These are phyloP conservation scores for Lasiurus borealis DNA, from an alignment of 2,113 vertebrate species.

Conservation along the genomic window DNA sequence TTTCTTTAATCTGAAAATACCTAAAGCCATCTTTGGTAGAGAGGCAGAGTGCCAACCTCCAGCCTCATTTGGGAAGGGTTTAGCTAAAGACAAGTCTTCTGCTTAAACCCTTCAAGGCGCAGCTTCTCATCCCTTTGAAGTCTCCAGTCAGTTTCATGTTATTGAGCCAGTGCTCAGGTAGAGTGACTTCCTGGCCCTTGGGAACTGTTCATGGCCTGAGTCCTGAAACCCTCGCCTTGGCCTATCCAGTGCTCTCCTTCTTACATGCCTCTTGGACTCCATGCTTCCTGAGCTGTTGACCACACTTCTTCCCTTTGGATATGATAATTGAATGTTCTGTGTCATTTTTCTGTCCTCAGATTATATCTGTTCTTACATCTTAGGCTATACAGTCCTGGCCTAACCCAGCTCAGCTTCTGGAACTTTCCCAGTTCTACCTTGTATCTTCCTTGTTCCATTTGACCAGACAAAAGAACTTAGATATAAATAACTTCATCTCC, in stretches of 20 bases:
- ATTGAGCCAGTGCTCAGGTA: neutral
- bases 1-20: conserved; percentile 91
- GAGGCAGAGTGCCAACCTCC: neutral
- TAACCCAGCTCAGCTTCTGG: neutral
- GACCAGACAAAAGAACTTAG: neutral
- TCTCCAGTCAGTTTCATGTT: neutral
- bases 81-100: conserved; percentile 26
- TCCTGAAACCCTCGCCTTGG: neutral
- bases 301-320: neutral
- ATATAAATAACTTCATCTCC: neutral
- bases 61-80: neutral
- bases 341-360: neutral
- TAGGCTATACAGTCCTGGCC: neutral
- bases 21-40: conserved; percentile 75
- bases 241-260: neutral
- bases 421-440: neutral
- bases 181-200: neutral
- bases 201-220: neutral
- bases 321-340: neutral
- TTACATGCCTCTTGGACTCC: neutral
- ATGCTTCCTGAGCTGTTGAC: neutral
- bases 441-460: neutral
- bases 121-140: neutral
- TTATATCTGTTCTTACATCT: neutral
- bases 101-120: neutral